A percentile compares a stretch with the other conserved stretches of the same genome.
Conservation (phyloP, 2,113 vertebrate genomes). For the Ranitomeya imitator region DNA sequence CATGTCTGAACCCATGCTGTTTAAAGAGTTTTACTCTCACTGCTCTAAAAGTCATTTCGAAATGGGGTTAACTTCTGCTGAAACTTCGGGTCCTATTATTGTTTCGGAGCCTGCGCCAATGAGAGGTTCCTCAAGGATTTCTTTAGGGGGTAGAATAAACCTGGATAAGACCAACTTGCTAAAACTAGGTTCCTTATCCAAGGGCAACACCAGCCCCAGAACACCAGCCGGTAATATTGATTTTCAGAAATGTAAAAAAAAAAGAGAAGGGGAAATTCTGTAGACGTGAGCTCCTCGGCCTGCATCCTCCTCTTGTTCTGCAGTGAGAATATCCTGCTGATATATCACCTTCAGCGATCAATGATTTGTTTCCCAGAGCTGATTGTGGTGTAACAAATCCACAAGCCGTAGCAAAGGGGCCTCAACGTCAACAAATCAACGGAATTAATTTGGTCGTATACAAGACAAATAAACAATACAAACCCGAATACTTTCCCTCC, state of each 20-base stretch:
- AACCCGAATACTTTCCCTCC: neutral
- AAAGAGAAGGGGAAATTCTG: neutral
- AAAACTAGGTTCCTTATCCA: neutral
- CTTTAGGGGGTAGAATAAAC: neutral
- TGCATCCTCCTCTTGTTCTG: conserved; percentile 4
- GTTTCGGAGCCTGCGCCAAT: too few species aligned
- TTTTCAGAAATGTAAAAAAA: neutral
- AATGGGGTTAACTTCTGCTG: too few species aligned
- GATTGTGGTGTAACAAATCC: conserved; percentile 23
- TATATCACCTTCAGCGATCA: conserved; percentile 7
- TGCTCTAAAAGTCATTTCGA: too few species aligned
- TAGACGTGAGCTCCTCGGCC: neutral
- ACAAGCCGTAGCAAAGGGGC: neutral
- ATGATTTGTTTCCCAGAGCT: conserved; percentile 16
- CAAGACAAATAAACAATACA: conserved; percentile 30
- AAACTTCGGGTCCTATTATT: too few species aligned
- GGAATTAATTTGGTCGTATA: conserved; percentile 8
- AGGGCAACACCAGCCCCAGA: neutral
- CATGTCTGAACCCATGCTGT: too few species aligned
- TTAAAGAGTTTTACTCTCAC: too few species aligned
- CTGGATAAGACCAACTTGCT: neutral
- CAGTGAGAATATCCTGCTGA: neutral
- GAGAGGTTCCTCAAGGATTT: neutral
- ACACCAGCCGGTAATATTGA: neutral
- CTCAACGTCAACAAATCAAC: neutral